Evolutionary conservation across 2,113 vertebrate genomes (phyloP).

Genomic region (Orientallactaga bullata): DNA sequence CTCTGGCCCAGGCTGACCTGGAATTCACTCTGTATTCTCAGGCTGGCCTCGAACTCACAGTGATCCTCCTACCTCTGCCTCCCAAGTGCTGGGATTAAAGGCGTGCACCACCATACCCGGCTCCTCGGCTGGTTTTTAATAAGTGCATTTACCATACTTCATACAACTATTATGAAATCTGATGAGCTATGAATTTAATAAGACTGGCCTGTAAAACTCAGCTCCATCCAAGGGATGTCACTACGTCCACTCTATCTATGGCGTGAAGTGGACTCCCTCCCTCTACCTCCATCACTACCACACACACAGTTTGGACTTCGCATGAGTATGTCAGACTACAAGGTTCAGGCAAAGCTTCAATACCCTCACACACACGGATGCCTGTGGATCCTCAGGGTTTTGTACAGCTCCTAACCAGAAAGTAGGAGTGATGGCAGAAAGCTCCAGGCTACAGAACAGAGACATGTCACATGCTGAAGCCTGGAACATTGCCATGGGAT

Average conservation of each 20-base stretch:
- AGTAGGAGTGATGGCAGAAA: not conserved
- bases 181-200: not conserved
- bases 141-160: not conserved
- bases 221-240: not conserved
- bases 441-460: not conserved
- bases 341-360: not conserved
- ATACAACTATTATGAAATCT: not conserved
- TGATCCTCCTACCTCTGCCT: too few relatives aligned
- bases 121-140: not conserved
- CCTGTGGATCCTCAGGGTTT: not conserved
- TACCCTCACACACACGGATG: fast-evolving
- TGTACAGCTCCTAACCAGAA: not conserved
- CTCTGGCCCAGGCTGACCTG: too few relatives aligned
- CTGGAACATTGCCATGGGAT: not conserved
- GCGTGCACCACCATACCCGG: too few relatives aligned
- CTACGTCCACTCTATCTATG: not conserved
- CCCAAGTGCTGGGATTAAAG: too few relatives aligned
- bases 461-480: not conserved
- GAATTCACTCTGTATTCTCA: too few relatives aligned
- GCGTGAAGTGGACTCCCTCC: not conserved
- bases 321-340: not conserved
- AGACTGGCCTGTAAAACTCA: not conserved
- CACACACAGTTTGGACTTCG: not conserved
- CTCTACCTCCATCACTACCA: too few relatives aligned
- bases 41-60: too few relatives aligned